Evolutionary conservation across 2,113 vertebrate genomes (phyloP).

Genomic region (Canis aureus): DNA sequence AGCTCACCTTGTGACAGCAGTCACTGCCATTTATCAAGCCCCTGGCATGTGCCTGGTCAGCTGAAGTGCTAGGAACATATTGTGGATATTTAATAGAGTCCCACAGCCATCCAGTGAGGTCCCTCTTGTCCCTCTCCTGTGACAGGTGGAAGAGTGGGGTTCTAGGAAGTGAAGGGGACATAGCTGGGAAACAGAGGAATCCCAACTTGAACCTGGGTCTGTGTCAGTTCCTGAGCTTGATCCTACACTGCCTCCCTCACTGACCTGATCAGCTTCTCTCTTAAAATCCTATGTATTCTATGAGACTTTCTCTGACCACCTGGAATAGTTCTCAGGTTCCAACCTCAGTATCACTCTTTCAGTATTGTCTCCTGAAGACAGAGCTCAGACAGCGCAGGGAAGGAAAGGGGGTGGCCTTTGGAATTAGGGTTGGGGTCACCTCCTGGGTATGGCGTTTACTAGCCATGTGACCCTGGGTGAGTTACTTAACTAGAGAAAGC

Average conservation of each 20-base stretch:
- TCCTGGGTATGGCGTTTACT: neutral
- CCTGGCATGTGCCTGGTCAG: neutral
- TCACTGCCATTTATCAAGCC: neutral
- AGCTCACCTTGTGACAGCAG: neutral
- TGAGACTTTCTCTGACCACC: neutral
- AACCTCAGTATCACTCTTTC: neutral
- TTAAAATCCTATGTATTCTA: neutral
- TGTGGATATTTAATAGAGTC: neutral
- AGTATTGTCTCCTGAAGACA: neutral
- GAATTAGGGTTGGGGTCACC: neutral
- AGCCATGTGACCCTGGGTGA: neutral
- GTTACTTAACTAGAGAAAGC: neutral
- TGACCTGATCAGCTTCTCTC: neutral
- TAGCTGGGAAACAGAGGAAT: neutral
- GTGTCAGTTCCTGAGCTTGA: neutral
- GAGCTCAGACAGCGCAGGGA: neutral
- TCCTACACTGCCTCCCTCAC: neutral
- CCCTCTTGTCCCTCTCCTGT: neutral
- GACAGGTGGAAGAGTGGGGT: neutral
- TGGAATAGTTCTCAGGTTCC: neutral
- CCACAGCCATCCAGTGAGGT: neutral
- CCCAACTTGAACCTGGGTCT: neutral
- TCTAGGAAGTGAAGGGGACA: neutral
- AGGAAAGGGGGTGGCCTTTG: neutral
- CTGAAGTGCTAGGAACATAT: neutral